Evolutionary conservation across 1,140 invertebrate genomes (phyloP), one percentile per base, ranked within the genome.

Genomic region (Panulirus ornatus): DNA sequence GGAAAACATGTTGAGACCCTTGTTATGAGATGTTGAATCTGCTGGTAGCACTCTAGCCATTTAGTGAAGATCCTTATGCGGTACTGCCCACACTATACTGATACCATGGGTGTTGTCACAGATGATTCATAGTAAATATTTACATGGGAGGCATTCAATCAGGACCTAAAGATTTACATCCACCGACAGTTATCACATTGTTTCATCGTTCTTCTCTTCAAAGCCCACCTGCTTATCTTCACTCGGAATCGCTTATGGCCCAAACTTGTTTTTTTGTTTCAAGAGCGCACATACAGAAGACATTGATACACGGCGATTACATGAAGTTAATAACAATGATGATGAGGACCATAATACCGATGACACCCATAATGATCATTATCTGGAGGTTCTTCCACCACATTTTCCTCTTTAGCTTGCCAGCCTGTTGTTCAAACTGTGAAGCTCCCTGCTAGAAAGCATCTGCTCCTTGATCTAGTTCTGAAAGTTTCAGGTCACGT

Each of bases 381-480:
- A 88, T 88, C 85, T 88, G 73, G 16, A n/a, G 95, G 95, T 99
- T 99, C 95, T 99, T 98, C 96, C 98, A 96, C 98, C 98, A 99
- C 94, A 98, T 99, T 95, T 99, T 99, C 94, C 98, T 96, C 95
- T 99, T 99, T 93, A 99, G 95, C 95, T 98, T 99, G 73, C 98
- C 98, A 93, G 98, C 98, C 94, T 98, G 98, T 92, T 99, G 98
- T 95, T 99, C 98, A 94, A 99, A 99, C 93, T 99, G 98, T 93
- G 98, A 98, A 88, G 98, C 98, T 88, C 98, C 98, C 94, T 98
- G 97, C 93, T 99, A 98, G 78, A 99, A 95, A 92, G 97, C 97
- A 96, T 99, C 98, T 97, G 94, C 88, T 54, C 87, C 38, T 36
- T 82, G 78, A 84, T 99, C 99, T 85, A 99, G 95, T 94, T 99